Base-by-base conservation (phyloP, 2,113 vertebrate genomes). In the Penelope pileata region DNA sequence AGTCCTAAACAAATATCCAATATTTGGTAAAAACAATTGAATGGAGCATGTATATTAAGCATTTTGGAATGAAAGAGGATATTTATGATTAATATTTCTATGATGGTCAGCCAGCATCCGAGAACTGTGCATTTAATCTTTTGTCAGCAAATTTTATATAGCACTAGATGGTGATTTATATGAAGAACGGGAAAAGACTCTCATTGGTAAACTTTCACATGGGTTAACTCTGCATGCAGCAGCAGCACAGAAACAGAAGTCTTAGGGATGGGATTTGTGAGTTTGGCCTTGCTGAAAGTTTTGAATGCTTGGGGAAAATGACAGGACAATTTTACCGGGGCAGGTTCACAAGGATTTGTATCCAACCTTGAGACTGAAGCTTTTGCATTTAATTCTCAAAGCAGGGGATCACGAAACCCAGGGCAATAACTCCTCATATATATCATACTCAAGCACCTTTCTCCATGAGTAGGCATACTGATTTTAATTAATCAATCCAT, bases 351-450 rank as follows among this genome's bases (percentile, higher is more conserved):
- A 82, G 63, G 58, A 93, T 90, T 91, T 94, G 85, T 85, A 60
- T 76, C 91, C 90, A 87, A 72, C 70, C 84, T 94, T 85, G 82
- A 88, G 82, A 53, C 48, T 36, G 14, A 92, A 66, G 86, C 21
- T 87, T 87, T 30, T 48, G 45, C 17, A 64, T 75, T 95, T 93
- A 78, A 79, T 83, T 93, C 74, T 87, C 69, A 77, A 88, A 83
- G 72, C 59, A 53, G 86, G 26, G 34, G 47, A 90, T 75, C 70
- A 79, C 81, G 62, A 16, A 76, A 36, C 70, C 29, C 2, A 3
- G 47, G 0, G 0, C 30, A 83, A 19, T 83, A 94, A 86, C 24
- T 87, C 45, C 24, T 29, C 26, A 45, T 21, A 80, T 69, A 66
- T 43, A 89, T 94, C 45, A 83, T 8, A 18, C 50, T 83, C 10